phyloP scores from a whole-genome alignment of 1,140 invertebrate species.

The Stegodyphus mimosarum region DNA sequence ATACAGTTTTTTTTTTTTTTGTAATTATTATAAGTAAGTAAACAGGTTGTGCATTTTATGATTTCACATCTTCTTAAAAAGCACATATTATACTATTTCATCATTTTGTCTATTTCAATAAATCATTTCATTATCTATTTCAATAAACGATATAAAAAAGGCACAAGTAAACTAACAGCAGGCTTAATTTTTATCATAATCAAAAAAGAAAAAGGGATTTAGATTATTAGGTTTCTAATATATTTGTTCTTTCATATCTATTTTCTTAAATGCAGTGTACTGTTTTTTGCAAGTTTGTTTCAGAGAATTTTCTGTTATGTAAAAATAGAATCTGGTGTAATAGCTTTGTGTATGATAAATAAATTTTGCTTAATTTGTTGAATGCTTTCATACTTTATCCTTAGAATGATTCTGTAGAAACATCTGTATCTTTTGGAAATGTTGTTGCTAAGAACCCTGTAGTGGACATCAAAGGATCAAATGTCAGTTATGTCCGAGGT shows the following conservation, averaged over 20 bases:
- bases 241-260: background rate
- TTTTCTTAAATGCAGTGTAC: background rate
- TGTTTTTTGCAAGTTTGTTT: background rate
- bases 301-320: background rate
- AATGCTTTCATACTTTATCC: background rate
- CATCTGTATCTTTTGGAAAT: background rate
- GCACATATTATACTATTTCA: no score
- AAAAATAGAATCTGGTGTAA: background rate
- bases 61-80: no score
- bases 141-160: no score
- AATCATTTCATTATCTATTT: no score
- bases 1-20: no score
- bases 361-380: background rate
- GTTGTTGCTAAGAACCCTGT: conserved; percentile 1
- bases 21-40: no score
- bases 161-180: no score
- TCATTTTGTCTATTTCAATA: no score
- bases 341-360: background rate
- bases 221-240: no score
- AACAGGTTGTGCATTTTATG: no score
- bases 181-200: no score
- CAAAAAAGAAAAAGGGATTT: no score
- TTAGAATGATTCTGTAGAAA: background rate
- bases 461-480: background rate
- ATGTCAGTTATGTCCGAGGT: conserved; percentile 20